Evolutionary conservation across 2,113 vertebrate species (phyloP).

Genomic region (Tetrao urogallus): DNA sequence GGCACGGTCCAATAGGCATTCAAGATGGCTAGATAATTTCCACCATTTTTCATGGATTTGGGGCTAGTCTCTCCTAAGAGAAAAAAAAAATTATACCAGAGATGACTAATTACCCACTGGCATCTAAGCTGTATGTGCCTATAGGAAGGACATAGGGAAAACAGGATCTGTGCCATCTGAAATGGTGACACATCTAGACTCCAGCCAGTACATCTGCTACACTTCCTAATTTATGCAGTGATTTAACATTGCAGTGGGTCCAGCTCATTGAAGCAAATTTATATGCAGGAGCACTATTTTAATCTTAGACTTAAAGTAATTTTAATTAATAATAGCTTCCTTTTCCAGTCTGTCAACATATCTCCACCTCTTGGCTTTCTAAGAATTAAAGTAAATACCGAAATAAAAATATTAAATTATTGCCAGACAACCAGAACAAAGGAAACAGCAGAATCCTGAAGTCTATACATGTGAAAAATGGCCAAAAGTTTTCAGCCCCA

Average conservation of each 20-base stretch:
- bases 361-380: constrained; percentile 70
- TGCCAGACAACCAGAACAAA: constrained; percentile 61
- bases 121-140: neutral
- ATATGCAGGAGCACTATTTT: constrained; percentile 72
- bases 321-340: constrained; percentile 77
- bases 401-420: constrained; percentile 78
- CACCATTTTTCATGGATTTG: neutral
- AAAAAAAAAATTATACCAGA: neutral
- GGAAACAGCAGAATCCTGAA: constrained; percentile 65
- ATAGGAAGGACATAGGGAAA: neutral
- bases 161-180: neutral
- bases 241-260: neutral
- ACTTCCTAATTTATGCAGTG: constrained; percentile 33
- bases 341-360: constrained; percentile 68
- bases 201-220: neutral
- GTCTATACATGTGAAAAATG: constrained; percentile 32
- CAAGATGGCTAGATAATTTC: neutral
- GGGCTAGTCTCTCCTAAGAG: neutral
- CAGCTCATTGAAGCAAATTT: constrained; percentile 70
- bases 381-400: constrained; percentile 77
- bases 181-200: neutral
- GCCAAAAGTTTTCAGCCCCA: neutral
- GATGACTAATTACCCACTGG: neutral
- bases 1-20: neutral
- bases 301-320: constrained; percentile 72